Evolutionary conservation across 2,113 vertebrate genomes (phyloP).

Genomic region (Hyperopisus bebe): DNA sequence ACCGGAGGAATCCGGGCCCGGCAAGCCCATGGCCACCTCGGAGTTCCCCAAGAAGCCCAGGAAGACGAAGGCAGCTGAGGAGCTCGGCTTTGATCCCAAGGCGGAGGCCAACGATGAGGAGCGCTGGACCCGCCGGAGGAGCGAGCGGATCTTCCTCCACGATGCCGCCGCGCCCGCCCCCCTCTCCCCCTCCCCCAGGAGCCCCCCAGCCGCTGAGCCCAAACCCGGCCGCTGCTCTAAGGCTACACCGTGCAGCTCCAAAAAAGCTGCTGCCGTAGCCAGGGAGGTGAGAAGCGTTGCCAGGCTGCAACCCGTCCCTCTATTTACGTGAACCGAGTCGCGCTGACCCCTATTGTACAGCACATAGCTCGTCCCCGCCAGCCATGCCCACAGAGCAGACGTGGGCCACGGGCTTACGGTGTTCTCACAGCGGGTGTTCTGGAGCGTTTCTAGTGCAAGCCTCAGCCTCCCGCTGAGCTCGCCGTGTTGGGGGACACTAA

Average conservation of each 20-base stretch:
- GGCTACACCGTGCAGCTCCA: conserved; percentile 58
- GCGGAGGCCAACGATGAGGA: conserved; percentile 82
- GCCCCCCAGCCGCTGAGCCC: conserved; percentile 39
- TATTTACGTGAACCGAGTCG: background rate
- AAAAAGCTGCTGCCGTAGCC: conserved; percentile 57
- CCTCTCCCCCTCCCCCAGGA: background rate
- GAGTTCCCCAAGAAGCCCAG: conserved; percentile 65
- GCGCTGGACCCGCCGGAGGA: conserved; percentile 82
- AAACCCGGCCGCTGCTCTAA: conserved; percentile 70
- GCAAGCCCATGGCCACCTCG: conserved; percentile 47
- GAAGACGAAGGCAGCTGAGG: conserved; percentile 67
- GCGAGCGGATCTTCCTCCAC: conserved; percentile 94
- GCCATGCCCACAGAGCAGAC: background rate
- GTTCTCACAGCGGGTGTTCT: conserved; percentile 47
- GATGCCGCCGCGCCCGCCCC: conserved; percentile 61
- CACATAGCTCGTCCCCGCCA: background rate
- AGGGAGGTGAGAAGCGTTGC: conserved; percentile 63
- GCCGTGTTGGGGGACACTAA: conserved; percentile 53
- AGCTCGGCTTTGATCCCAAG: conserved; percentile 73
- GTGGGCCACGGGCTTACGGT: background rate
- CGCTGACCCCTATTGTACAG: background rate
- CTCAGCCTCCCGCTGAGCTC: conserved; percentile 48
- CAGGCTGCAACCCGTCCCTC: conserved; percentile 46
- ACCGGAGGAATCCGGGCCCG: conserved; percentile 48
- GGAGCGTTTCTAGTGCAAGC: conserved; percentile 49